Percentiles rank a stretch among this genome's conserved stretches.
Conservation (phyloP, 2,888 invertebrate species). For the Cosmorhoe ocellata region DNA sequence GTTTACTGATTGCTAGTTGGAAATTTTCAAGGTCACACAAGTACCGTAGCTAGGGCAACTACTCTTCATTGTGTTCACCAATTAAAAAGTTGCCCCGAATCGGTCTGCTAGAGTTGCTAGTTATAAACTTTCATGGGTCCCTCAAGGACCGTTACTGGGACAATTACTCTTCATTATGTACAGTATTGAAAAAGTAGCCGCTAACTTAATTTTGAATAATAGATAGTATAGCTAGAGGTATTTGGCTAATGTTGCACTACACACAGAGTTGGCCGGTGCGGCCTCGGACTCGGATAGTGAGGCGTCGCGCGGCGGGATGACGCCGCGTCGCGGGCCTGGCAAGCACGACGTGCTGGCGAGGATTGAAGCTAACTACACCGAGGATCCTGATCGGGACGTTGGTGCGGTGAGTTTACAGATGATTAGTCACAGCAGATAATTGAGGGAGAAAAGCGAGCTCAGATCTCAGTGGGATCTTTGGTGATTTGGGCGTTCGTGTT, state of each 20-base stretch:
- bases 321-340: conserved; percentile 36
- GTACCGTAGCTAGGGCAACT: too few species aligned
- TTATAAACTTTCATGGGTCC: background rate
- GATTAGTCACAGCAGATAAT: too few species aligned
- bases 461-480: too few species aligned
- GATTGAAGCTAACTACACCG: conserved; percentile 60
- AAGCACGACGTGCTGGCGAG: conserved; percentile 51
- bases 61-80: too few species aligned
- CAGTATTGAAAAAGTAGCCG: background rate
- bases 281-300: conserved; percentile 76
- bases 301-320: conserved; percentile 58
- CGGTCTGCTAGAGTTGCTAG: too few species aligned
- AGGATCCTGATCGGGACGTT: conserved; percentile 77
- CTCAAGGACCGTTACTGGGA: background rate
- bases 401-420: conserved; percentile 69
- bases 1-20: too few species aligned
- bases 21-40: too few species aligned
- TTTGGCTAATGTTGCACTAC: conserved; percentile 27
- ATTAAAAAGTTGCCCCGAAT: too few species aligned
- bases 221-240: conserved; percentile 12
- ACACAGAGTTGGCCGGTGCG: conserved; percentile 72
- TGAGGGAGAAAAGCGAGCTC: too few species aligned
- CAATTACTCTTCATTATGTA: conserved; percentile 1
- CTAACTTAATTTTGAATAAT: background rate
- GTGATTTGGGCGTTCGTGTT: too few species aligned